Evolutionary conservation across 2,797 vertebrate genomes (phyloP).

Genomic region (Rousettus madagascariensis): DNA sequence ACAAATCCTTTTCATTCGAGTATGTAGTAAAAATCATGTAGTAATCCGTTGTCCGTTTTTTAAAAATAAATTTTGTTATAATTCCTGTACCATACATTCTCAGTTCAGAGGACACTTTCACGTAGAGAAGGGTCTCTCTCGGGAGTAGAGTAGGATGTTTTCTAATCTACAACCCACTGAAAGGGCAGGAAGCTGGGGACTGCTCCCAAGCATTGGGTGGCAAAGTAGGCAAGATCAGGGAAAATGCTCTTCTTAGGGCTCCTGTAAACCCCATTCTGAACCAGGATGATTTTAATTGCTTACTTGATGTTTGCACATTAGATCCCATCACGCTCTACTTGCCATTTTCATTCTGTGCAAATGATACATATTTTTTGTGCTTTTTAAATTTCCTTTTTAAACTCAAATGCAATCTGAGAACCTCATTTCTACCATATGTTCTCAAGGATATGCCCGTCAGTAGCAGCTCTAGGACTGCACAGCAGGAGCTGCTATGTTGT

Average conservation of each 20-base stretch:
- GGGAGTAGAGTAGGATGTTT: neutral
- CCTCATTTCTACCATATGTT: slow-evolving; percentile 81
- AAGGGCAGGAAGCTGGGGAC: neutral
- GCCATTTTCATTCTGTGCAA: slow-evolving; percentile 77
- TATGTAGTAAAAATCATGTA: neutral
- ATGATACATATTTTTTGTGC: slow-evolving; percentile 81
- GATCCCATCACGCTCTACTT: neutral
- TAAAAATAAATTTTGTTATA: too few relatives aligned
- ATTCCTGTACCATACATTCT: too few relatives aligned
- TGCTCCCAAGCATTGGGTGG: neutral
- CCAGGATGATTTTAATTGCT: slow-evolving; percentile 78
- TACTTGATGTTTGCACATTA: slow-evolving; percentile 28
- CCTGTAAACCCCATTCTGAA: slow-evolving; percentile 67
- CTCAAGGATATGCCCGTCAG: slow-evolving; percentile 86
- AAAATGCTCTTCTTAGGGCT: slow-evolving; percentile 68
- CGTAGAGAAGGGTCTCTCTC: neutral
- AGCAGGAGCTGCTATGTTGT: slow-evolving; percentile 38
- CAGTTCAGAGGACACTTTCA: neutral
- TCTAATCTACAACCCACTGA: neutral
- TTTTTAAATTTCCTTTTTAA: slow-evolving; percentile 71
- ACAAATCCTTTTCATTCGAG: neutral
- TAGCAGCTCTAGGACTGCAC: slow-evolving; percentile 68
- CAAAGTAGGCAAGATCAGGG: neutral
- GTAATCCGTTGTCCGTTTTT: neutral
- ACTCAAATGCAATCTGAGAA: slow-evolving; percentile 82